A percentile compares a stretch with the other conserved stretches of the same genome.
Conservation (phyloP, 1,140 invertebrate species). For the Nymphalis io region DNA sequence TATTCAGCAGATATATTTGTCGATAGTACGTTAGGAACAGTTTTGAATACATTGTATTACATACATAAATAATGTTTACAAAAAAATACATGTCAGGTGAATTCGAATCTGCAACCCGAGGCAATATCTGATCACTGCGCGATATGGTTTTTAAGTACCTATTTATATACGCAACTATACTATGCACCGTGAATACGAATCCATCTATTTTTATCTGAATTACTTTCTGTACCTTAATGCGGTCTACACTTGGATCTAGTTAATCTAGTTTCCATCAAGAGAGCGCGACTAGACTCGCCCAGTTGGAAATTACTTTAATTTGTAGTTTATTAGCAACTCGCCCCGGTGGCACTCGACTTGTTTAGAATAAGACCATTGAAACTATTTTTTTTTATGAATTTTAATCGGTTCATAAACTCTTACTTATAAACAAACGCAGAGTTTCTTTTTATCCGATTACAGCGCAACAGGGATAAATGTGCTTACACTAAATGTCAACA, state of each 20-base stretch:
- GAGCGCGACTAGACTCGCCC: conserved; percentile 9
- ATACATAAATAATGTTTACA: no score
- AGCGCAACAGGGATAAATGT: background rate
- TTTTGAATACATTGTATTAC: no score
- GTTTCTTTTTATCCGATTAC: background rate
- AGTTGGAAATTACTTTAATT: conserved; percentile 2
- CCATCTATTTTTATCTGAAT: conserved; percentile 50
- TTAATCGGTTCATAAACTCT: background rate
- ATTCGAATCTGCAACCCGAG: background rate
- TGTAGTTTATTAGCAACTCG: background rate
- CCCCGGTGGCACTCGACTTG: background rate
- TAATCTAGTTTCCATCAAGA: conserved; percentile 48
- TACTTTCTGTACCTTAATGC: conserved; percentile 48
- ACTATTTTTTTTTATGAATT: background rate
- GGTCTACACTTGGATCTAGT: conserved; percentile 37
- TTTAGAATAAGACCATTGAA: background rate
- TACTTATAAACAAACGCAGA: background rate
- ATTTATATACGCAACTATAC: background rate
- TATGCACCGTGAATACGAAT: conserved; percentile 15
- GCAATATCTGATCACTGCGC: background rate
- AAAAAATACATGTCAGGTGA: no score
- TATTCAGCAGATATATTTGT: no score
- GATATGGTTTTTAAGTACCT: background rate
- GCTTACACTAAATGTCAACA: background rate
- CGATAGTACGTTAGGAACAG: no score